A percentile compares a stretch with the other conserved stretches of the same genome.
Evolutionary conservation across 2,888 invertebrate genomes (phyloP).

Genomic region (Drosophila meridionalis): DNA sequence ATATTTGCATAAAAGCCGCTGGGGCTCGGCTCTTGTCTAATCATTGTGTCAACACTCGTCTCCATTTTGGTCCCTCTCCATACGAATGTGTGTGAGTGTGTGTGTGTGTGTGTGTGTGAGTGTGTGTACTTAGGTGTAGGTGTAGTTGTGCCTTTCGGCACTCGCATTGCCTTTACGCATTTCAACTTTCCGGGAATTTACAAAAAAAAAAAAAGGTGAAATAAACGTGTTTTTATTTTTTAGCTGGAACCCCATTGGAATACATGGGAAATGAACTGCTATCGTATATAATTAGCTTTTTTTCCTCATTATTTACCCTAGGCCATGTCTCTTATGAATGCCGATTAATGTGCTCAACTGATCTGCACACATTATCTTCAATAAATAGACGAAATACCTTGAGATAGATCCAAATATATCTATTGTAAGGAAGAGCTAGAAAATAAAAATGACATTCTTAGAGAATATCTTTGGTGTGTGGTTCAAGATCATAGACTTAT

Average conservation of each 20-base stretch:
- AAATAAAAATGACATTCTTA: background rate
- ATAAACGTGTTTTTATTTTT: slow-evolving; percentile 17
- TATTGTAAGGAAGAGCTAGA: background rate
- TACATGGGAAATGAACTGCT: slow-evolving; percentile 17
- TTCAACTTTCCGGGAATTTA: slow-evolving; percentile 58
- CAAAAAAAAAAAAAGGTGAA: slow-evolving; percentile 8
- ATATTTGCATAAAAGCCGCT: slow-evolving; percentile 65
- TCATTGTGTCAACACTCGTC: slow-evolving; percentile 65
- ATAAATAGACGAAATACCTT: background rate
- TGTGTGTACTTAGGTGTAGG: slow-evolving; percentile 60
- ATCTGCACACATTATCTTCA: background rate
- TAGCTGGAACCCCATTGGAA: slow-evolving; percentile 36
- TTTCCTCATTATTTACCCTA: slow-evolving; percentile 6
- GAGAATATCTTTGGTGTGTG: background rate
- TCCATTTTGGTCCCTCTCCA: slow-evolving; percentile 21
- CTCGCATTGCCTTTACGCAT: slow-evolving; percentile 33
- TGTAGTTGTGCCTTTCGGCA: slow-evolving; percentile 25
- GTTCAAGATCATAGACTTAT: background rate
- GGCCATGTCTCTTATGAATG: slow-evolving; percentile 7
- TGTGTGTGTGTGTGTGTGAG: background rate
- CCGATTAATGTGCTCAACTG: slow-evolving; percentile 1
- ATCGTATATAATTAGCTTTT: slow-evolving; percentile 17
- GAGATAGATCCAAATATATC: background rate
- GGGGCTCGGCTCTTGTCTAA: slow-evolving; percentile 69
- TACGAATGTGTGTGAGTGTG: background rate